Conservation (phyloP, 1,140 invertebrate genomes). For the Ctenoplectra terminalis region DNA sequence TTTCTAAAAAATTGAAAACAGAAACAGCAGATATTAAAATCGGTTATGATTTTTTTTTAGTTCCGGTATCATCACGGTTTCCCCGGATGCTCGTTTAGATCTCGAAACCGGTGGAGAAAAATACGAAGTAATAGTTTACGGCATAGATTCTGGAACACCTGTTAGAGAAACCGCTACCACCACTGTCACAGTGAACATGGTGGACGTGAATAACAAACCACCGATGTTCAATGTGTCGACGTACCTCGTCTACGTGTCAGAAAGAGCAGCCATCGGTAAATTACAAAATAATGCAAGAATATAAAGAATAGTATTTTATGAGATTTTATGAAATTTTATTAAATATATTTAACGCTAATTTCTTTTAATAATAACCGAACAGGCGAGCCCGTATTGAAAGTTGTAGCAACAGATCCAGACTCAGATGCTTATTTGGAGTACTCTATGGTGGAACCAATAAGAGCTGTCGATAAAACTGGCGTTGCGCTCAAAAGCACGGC, state of each 20-base stretch:
- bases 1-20: no score
- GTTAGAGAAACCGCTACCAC: conserved; percentile 90
- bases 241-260: conserved; percentile 88
- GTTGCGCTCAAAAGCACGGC: conserved; percentile 85
- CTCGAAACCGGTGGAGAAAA: conserved; percentile 86
- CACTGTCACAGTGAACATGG: conserved; percentile 88
- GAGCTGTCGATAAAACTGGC: conserved; percentile 90
- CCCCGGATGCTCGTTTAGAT: conserved; percentile 89
- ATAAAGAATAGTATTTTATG: background rate
- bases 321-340: no score
- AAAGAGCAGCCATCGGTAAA: conserved; percentile 86
- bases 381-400: conserved; percentile 85
- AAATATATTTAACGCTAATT: background rate
- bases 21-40: background rate
- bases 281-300: background rate
- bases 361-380: background rate
- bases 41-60: conserved; percentile 76
- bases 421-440: conserved; percentile 87
- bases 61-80: conserved; percentile 89
- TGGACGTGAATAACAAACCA: conserved; percentile 93
- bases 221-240: conserved; percentile 88
- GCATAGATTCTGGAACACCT: conserved; percentile 88
- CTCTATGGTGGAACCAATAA: conserved; percentile 87
- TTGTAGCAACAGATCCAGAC: conserved; percentile 89
- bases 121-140: conserved; percentile 89